Percentiles rank a stretch among this genome's conserved stretches.
phyloP scores from a whole-genome alignment of 1,140 invertebrate species.

The Polypedilum vanderplanki region DNA sequence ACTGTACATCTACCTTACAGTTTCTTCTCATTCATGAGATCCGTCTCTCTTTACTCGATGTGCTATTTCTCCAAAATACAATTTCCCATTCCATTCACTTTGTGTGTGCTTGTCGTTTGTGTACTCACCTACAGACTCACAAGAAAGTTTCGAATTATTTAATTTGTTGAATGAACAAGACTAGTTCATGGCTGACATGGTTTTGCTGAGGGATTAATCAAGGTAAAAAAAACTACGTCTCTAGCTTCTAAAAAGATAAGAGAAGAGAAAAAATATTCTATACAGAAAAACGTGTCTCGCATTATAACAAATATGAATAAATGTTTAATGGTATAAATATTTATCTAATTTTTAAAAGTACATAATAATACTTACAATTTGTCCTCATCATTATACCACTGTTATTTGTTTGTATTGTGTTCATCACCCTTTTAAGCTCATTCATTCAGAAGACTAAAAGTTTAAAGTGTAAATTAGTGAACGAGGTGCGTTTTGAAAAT shows the following conservation, averaged over 20 bases:
- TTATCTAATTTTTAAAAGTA: neutral
- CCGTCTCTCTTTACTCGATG: too few species aligned
- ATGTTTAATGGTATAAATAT: neutral
- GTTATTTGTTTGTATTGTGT: too few species aligned
- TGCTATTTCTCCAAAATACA: too few species aligned
- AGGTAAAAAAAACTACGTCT: slow-evolving; percentile 21
- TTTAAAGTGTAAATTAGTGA: too few species aligned
- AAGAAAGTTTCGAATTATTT: slow-evolving; percentile 22
- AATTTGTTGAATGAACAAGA: slow-evolving; percentile 8
- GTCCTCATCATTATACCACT: too few species aligned
- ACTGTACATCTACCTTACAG: neutral
- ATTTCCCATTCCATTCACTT: too few species aligned
- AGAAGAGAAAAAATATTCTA: neutral
- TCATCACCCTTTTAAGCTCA: too few species aligned
- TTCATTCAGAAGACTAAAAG: too few species aligned
- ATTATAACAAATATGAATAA: neutral
- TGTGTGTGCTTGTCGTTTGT: neutral
- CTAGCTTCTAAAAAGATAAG: too few species aligned
- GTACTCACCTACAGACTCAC: neutral
- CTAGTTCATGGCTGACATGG: neutral
- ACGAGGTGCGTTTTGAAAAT: too few species aligned
- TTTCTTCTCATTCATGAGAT: neutral
- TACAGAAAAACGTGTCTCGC: slow-evolving; percentile 14
- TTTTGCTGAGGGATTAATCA: slow-evolving; percentile 25
- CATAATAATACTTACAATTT: neutral